phyloP scores from a whole-genome alignment of 2,113 vertebrate genomes.

The Verasper variegatus region DNA sequence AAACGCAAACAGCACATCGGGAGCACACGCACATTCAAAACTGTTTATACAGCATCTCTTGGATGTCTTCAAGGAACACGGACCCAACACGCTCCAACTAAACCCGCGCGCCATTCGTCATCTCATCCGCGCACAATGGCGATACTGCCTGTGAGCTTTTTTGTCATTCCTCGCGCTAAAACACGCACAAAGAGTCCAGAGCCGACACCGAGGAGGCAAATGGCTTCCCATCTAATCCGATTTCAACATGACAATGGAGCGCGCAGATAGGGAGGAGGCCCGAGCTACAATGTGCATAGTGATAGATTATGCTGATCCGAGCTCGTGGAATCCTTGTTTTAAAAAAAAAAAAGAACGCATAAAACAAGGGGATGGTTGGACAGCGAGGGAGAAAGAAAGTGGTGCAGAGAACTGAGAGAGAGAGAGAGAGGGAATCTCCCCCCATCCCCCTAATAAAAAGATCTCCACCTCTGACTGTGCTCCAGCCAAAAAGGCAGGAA shows the following conservation, averaged over 20 bases:
- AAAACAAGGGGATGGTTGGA: constrained; percentile 62
- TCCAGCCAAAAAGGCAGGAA: constrained; percentile 27
- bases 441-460: constrained; percentile 50
- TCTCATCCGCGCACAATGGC: constrained; percentile 44
- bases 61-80: constrained; percentile 39
- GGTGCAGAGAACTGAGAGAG: constrained; percentile 45
- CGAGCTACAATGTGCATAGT: constrained; percentile 75
- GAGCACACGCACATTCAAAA: constrained; percentile 10
- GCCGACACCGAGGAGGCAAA: constrained; percentile 63
- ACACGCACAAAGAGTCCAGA: constrained; percentile 65
- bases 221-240: constrained; percentile 74
- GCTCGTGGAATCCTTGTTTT: constrained; percentile 58
- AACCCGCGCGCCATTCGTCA: constrained; percentile 44
- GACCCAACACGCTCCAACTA: constrained; percentile 40
- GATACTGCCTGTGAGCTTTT: constrained; percentile 52
- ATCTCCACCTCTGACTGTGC: constrained; percentile 65
- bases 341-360: constrained; percentile 42
- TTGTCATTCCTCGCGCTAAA: constrained; percentile 58
- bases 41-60: constrained; percentile 42
- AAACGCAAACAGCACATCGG: constrained; percentile 20
- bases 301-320: constrained; percentile 81
- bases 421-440: too few relatives aligned
- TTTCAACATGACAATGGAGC: constrained; percentile 75
- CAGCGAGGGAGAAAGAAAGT: constrained; percentile 51
- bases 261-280: constrained; percentile 60